phyloP scores from a whole-genome alignment of 2,113 vertebrate species.

The Piprites chloris region DNA sequence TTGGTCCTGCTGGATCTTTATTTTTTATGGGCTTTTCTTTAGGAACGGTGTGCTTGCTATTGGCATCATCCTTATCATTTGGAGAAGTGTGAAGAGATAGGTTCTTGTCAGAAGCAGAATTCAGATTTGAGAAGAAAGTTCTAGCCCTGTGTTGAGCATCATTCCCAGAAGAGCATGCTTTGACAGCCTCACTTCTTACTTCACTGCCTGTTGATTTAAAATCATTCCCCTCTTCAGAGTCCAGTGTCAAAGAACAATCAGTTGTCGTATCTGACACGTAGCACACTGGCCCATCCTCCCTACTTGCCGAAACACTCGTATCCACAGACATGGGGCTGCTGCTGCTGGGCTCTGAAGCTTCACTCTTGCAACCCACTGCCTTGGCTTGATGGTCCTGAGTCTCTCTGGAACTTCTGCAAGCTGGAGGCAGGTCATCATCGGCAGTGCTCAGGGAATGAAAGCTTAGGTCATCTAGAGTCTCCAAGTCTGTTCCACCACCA shows the following conservation, averaged over 20 bases:
- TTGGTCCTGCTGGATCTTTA: constrained; percentile 69
- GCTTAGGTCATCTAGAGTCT: constrained; percentile 47
- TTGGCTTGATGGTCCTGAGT: constrained; percentile 35
- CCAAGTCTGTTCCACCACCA: constrained; percentile 62
- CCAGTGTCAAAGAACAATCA: constrained; percentile 86
- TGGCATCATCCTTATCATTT: constrained; percentile 56
- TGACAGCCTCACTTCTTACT: background rate
- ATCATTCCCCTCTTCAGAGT: constrained; percentile 82
- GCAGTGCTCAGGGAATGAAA: constrained; percentile 49
- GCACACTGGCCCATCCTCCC: constrained; percentile 66
- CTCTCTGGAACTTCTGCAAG: constrained; percentile 45
- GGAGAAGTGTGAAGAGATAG: background rate
- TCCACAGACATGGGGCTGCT: constrained; percentile 74
- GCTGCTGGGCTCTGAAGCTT: constrained; percentile 74
- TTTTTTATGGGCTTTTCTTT: constrained; percentile 60
- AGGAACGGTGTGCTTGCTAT: background rate
- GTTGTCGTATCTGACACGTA: constrained; percentile 78
- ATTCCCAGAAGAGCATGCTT: background rate
- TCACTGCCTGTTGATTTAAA: constrained; percentile 56
- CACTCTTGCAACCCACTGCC: constrained; percentile 58
- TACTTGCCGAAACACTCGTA: constrained; percentile 69
- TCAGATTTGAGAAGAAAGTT: constrained; percentile 72
- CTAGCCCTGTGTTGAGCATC: constrained; percentile 45
- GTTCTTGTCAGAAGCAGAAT: constrained; percentile 50
- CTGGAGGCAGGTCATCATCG: background rate